Conservation (phyloP, 2,888 invertebrate genomes). For the Syritta pipiens region DNA sequence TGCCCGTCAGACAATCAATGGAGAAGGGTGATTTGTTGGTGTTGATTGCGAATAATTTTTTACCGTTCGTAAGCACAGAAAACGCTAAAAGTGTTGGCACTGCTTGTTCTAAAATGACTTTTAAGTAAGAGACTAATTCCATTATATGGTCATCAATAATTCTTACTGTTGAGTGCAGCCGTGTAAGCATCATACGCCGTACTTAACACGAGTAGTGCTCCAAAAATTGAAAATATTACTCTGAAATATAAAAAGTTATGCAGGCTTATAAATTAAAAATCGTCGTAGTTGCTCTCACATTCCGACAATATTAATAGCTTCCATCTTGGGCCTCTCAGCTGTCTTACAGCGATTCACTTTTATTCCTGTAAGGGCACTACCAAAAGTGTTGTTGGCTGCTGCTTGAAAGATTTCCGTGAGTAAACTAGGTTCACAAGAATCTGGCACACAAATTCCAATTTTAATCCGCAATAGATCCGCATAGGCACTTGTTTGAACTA, state of each 20-base stretch:
- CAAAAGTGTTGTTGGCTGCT: not conserved
- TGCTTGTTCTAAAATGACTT: not conserved
- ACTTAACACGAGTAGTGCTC: conserved; percentile 25
- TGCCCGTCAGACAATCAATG: conserved; percentile 41
- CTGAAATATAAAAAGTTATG: not conserved
- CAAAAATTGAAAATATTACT: conserved; percentile 38
- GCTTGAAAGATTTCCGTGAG: conserved; percentile 29
- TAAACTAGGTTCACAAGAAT: conserved; percentile 23
- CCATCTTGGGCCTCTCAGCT: conserved; percentile 3
- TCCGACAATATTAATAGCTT: conserved; percentile 35
- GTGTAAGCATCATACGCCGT: conserved; percentile 34
- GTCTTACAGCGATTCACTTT: conserved; percentile 19
- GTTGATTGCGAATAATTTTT: conserved; percentile 39
- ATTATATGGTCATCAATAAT: not conserved
- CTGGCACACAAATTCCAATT: conserved; percentile 50
- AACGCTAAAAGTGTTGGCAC: conserved; percentile 34
- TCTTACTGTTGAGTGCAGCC: conserved; percentile 2
- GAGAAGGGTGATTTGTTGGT: conserved; percentile 9
- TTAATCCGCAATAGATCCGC: conserved; percentile 10
- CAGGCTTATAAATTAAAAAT: not conserved
- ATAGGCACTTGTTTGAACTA: conserved; percentile 5
- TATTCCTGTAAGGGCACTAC: conserved; percentile 20
- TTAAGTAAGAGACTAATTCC: not conserved
- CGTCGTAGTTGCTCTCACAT: conserved; percentile 25
- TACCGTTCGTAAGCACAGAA: conserved; percentile 27